These are phyloP conservation scores for Gopherus evgoodei DNA, from an alignment of 2,113 vertebrate species.

Conservation along the genomic window DNA sequence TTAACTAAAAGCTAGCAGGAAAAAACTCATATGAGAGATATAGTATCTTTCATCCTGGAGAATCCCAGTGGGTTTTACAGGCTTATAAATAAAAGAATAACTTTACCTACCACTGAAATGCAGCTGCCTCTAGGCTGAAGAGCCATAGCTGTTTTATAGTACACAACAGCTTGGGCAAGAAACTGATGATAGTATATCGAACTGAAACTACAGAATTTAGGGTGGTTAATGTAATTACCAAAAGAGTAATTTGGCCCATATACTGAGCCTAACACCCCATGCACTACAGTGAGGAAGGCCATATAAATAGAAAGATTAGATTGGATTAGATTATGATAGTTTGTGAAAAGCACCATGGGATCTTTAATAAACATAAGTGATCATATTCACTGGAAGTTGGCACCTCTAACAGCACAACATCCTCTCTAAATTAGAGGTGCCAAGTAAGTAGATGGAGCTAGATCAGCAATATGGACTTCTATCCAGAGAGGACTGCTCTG, in stretches of 20 bases:
- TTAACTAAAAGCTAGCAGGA: constrained; percentile 9
- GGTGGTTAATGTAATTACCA: not conserved
- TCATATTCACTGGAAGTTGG: not conserved
- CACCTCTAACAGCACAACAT: not conserved
- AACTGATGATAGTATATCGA: not conserved
- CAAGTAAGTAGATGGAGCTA: not conserved
- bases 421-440: not conserved
- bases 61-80: constrained; percentile 1
- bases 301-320: not conserved
- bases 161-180: not conserved
- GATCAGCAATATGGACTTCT: not conserved
- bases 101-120: not conserved
- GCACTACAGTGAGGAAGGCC: not conserved
- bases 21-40: not conserved
- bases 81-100: not conserved
- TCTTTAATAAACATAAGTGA: not conserved
- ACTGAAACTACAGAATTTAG: not conserved
- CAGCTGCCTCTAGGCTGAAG: not conserved
- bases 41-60: constrained; percentile 5
- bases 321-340: not conserved
- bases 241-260: not conserved
- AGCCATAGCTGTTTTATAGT: not conserved
- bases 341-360: not conserved
- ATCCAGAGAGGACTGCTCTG: not conserved
- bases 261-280: not conserved